A percentile compares a stretch with the other conserved stretches of the same genome.
These are phyloP conservation scores for Amblyjoppa proteus DNA, from an alignment of 2,888 invertebrate genomes.

Conservation along the genomic window DNA sequence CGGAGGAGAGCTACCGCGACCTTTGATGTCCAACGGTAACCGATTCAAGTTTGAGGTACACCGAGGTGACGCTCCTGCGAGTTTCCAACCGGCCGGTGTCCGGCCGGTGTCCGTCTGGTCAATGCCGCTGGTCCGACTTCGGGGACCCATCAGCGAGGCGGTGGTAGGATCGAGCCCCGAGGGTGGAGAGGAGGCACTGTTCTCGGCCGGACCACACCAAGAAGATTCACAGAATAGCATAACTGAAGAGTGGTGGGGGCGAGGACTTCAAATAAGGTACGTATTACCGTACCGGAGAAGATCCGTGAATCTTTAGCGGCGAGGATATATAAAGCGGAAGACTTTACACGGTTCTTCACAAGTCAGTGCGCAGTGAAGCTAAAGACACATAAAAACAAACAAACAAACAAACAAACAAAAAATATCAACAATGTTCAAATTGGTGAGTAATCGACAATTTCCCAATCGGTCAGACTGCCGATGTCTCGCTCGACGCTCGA, in stretches of 20 bases:
- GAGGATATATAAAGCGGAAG: conserved; percentile 80
- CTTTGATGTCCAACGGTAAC: conserved; percentile 15
- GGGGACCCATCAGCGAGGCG: background rate
- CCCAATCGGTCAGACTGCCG: background rate
- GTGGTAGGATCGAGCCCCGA: conserved; percentile 26
- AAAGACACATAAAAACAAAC: conserved; percentile 16
- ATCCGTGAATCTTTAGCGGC: conserved; percentile 76
- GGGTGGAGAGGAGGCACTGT: conserved; percentile 40
- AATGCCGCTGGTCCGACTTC: conserved; percentile 49
- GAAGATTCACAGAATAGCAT: conserved; percentile 51
- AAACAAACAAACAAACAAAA: conserved; percentile 31
- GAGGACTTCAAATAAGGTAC: conserved; percentile 59
- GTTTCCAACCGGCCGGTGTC: background rate
- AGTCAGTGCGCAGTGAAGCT: conserved; percentile 75
- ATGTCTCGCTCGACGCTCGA: background rate
- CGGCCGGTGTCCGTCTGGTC: conserved; percentile 59
- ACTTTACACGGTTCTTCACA: conserved; percentile 68
- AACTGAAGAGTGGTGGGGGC: background rate
- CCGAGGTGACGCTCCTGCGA: background rate
- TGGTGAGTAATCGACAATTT: conserved; percentile 62
- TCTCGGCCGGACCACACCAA: conserved; percentile 3
- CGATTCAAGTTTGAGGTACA: conserved; percentile 12
- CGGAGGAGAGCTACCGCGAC: conserved; percentile 15
- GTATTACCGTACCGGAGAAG: conserved; percentile 74
- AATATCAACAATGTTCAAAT: conserved; percentile 58